Base-by-base conservation (phyloP, 2,113 vertebrate genomes). In the Perca flavescens region DNA sequence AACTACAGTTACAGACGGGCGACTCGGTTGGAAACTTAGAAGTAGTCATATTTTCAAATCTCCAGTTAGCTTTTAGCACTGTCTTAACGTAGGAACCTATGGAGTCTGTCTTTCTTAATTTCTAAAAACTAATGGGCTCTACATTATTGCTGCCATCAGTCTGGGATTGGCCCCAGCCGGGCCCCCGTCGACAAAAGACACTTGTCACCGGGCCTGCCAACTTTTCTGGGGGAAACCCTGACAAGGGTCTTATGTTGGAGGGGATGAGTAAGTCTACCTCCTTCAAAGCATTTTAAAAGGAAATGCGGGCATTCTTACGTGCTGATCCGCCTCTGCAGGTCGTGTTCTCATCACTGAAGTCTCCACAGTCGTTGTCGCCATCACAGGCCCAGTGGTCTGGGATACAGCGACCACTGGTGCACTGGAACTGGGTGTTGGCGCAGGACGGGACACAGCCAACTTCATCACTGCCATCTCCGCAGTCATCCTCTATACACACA, bases 311-410 rank as follows among this genome's bases (percentile, higher is more conserved):
- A 1, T 19, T 75, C 97, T 90, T 85, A 99, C 98, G 93, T 92
- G 95, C 92, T 74, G 94, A 95, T 66, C 95, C 90, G 46, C 95
- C 97, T 87, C 95, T 95, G 88, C 98, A 99, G 65, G 97, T 98
- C 12, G 89, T 74, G 85, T 94, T 97, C 92, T 99, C 98, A 64
- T 99, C 98, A 75, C 97, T 99, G 94, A 96, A 98, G 81, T 99
- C 98, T 2, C 97, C 98, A 49, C 98, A 99, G 94, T 99, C 98
- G 4, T 99, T 98, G 91, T 99, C 97, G 1, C 98, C 98, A 62
- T 99, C 98, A 50, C 98, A 99, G 0, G 95, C 95, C 98, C 98
- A 99, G 9, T 99, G 96, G 12, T 93, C 94, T 1, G 98, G 97
- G 80, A 99, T 97, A 16, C 98, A 99, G 65, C 97, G 95, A 2